phyloP scores from a whole-genome alignment of 2,113 vertebrate species.

The Athene cunicularia region DNA sequence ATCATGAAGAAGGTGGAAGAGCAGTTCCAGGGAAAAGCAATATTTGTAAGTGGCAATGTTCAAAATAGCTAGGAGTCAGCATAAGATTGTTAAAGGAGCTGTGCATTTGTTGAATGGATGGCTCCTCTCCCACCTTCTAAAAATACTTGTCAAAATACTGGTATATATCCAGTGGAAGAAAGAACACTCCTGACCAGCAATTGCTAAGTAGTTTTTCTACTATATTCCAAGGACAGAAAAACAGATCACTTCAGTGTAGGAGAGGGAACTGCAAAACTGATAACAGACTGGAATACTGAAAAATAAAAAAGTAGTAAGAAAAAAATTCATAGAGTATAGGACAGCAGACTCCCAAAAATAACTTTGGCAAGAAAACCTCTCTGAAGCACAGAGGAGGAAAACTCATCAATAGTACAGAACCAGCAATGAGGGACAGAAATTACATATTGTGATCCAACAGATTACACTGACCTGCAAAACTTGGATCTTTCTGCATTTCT shows the following conservation, averaged over 20 bases:
- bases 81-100: neutral
- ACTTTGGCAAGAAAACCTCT: neutral
- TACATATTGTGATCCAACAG: neutral
- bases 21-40: neutral
- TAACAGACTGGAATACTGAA: neutral
- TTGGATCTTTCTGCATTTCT: neutral
- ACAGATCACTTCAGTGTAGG: neutral
- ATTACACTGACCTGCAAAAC: neutral
- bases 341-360: neutral
- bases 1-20: neutral
- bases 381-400: neutral
- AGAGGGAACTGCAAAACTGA: neutral
- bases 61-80: neutral
- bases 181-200: neutral
- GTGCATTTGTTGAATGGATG: neutral
- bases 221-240: neutral
- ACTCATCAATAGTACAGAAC: neutral
- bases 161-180: neutral
- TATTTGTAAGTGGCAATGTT: neutral
- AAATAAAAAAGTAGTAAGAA: neutral
- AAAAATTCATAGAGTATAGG: neutral
- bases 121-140: neutral
- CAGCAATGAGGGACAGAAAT: neutral
- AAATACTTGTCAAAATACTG: neutral
- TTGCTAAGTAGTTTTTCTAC: neutral